Conservation (phyloP, 2,888 invertebrate species). For the Tetragnatha montana region DNA sequence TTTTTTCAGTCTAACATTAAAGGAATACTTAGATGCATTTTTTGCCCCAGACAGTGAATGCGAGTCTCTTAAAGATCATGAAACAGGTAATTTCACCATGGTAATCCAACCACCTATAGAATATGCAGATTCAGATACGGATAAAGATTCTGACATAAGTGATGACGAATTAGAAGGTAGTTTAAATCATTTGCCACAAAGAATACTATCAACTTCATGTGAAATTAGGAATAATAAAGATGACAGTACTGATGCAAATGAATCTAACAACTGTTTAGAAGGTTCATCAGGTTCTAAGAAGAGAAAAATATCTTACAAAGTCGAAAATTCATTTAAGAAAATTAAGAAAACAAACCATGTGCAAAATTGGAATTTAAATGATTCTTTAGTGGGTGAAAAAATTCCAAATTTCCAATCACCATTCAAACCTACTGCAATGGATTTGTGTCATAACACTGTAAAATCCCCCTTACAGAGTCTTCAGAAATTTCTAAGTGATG, state of each 20-base stretch:
- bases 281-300: neutral
- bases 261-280: neutral
- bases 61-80: neutral
- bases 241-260: too few species aligned
- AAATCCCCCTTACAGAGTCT: neutral
- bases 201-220: neutral
- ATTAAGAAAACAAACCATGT: neutral
- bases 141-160: neutral
- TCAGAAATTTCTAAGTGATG: neutral
- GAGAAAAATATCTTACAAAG: neutral
- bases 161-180: neutral
- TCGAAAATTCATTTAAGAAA: neutral
- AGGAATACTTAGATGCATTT: neutral
- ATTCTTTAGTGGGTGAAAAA: too few species aligned
- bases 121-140: neutral
- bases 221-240: neutral
- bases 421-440: neutral
- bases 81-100: neutral
- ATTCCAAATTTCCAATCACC: neutral
- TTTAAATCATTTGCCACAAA: neutral
- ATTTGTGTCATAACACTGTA: neutral
- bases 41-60: neutral
- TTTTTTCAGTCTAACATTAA: neutral
- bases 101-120: neutral
- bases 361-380: neutral